Conservation (phyloP, 2,113 vertebrate species). For the Cynopterus brachyotis region DNA sequence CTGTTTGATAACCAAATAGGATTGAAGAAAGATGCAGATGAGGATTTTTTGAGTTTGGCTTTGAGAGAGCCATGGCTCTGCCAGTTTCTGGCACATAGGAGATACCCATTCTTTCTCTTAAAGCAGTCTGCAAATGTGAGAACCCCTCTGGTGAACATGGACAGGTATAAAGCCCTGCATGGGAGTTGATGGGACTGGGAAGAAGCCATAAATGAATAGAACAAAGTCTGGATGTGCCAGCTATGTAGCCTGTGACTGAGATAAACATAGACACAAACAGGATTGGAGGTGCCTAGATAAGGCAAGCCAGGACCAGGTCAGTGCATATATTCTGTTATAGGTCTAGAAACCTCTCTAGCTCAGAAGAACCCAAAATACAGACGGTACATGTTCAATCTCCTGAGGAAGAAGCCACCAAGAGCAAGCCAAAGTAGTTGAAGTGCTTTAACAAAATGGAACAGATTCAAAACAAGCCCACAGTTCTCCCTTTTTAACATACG, state of each 20-base stretch:
- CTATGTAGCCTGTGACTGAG: neutral
- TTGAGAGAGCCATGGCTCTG: neutral
- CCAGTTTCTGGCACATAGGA: neutral
- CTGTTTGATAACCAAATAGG: neutral
- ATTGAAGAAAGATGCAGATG: neutral
- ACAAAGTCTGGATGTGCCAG: neutral
- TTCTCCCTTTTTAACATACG: neutral
- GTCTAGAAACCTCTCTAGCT: neutral
- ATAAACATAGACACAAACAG: neutral
- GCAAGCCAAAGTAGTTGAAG: neutral
- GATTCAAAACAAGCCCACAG: neutral
- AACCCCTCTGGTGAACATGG: neutral
- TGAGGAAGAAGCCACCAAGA: neutral
- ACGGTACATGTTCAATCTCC: neutral
- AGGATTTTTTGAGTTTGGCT: neutral
- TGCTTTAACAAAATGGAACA: neutral
- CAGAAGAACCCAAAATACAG: neutral
- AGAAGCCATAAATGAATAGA: neutral
- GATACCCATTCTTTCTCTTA: neutral
- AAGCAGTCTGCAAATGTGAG: neutral
- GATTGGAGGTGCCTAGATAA: neutral
- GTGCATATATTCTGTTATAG: neutral
- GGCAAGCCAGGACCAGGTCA: fast-evolving
- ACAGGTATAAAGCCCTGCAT: neutral
- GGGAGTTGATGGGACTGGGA: neutral